Evolutionary conservation across 2,888 invertebrate species (phyloP), one percentile per base, ranked within the genome.

Genomic region (Automeris io): DNA sequence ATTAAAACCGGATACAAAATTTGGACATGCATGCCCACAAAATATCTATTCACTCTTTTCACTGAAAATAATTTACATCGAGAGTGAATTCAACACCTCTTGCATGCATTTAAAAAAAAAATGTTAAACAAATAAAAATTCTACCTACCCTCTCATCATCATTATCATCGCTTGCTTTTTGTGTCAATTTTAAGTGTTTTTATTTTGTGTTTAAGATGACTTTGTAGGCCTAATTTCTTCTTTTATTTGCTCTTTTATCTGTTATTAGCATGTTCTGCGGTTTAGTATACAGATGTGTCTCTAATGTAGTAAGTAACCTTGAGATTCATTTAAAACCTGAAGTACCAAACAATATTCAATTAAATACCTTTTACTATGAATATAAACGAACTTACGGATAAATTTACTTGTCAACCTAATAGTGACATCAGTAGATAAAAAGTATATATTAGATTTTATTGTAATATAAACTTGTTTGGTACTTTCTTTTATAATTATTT

Each of bases 151-250:
- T 48, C 47, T 52, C 66, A 70, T 49, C 43, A 44, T 59, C 68
- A 67, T 51, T 41, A 39, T 59, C 77, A 75, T 76, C 49, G 75
- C 79, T 78, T 74, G 79, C 79, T 79, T 73, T 35, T 53, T 76
- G 72, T 78, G 68, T 73, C 36, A 45, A 39, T 49, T 49, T 51
- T 46, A 51, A 46, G 46, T 45, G 40, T 43, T 47, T 52, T 48
- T 25, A 12, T 16, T 52, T 52, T 46, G 53, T 40, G 31, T 49
- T 42, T 59, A 44, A 11, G 23, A 40, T 34, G 7, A 16, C 9
- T 36, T 40, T 34, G 32, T 51, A 51, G 18, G 54, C 59, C 53
- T 54, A 21, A 54, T 51, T 60, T 64, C 59, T 66, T 66, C 46
- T 51, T 44, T 63, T 33, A 44, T 64, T 69, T 63, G 63, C 62